Percentiles rank a stretch among this genome's conserved stretches.
phyloP scores from a whole-genome alignment of 2,797 vertebrate species.

The Petrocephalus sullivani region DNA sequence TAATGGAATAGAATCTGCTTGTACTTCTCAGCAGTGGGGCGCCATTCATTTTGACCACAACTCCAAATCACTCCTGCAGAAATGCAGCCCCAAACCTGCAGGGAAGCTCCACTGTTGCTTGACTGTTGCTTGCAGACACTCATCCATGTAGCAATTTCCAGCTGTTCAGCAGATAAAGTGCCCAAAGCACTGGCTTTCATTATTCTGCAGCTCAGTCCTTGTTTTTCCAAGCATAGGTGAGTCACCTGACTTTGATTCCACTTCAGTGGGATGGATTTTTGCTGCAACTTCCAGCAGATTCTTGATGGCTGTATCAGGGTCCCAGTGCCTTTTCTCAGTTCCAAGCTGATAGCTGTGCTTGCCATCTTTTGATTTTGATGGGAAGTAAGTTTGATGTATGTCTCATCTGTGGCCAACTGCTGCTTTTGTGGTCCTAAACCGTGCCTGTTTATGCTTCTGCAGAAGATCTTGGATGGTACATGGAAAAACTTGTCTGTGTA shows the following conservation, averaged over 20 bases:
- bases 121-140: too few relatives aligned
- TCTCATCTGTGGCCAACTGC: background rate
- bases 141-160: too few relatives aligned
- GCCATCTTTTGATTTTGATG: background rate
- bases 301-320: background rate
- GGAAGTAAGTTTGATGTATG: background rate
- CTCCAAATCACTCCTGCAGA: background rate
- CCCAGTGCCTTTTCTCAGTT: background rate
- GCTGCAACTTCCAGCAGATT: background rate
- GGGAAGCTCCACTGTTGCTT: too few relatives aligned
- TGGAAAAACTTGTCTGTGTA: background rate
- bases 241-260: background rate
- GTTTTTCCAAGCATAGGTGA: background rate
- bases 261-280: background rate
- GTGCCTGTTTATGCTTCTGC: background rate
- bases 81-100: background rate
- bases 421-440: background rate
- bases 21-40: background rate
- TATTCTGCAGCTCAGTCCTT: too few relatives aligned
- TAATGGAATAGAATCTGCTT: background rate
- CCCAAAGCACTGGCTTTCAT: too few relatives aligned
- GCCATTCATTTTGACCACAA: background rate
- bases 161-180: too few relatives aligned
- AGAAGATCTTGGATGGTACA: background rate
- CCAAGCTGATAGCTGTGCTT: background rate